Conservation (phyloP, 2,797 vertebrate species). For the Hypotaenidia philippensis region DNA sequence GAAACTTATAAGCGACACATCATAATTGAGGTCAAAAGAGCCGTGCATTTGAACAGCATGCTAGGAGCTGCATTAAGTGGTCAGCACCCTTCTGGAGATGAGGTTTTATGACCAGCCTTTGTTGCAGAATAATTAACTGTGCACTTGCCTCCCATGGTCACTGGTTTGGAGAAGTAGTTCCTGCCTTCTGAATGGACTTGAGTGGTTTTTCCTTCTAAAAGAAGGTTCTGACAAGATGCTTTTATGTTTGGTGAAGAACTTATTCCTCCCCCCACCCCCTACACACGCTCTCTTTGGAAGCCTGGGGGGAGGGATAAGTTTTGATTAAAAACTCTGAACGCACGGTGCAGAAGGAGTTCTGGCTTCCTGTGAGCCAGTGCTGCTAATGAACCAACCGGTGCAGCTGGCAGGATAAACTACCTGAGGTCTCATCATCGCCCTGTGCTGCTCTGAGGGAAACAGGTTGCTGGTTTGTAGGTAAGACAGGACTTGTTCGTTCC, state of each 20-base stretch:
- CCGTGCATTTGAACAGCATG: neutral
- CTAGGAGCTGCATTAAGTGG: constrained; percentile 10
- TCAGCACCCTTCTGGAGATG: constrained; percentile 27
- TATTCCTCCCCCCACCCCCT: too few species aligned
- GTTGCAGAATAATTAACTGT: constrained; percentile 48
- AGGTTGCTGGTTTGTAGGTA: constrained; percentile 32
- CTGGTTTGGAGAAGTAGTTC: neutral
- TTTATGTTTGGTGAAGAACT: neutral
- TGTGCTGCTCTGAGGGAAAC: neutral
- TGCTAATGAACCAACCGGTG: neutral
- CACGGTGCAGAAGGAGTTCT: neutral
- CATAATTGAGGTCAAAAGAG: constrained; percentile 72
- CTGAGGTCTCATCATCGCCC: neutral
- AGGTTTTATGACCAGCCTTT: constrained; percentile 25
- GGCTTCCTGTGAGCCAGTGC: neutral
- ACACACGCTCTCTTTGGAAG: neutral
- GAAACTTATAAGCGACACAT: neutral
- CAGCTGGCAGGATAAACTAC: neutral
- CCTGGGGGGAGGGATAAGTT: constrained; percentile 1
- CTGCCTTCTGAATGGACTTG: neutral
- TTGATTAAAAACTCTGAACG: neutral
- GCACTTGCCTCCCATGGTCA: neutral
- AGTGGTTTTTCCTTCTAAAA: neutral
- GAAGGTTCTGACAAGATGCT: neutral
- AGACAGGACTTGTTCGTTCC: neutral